Percentiles rank a stretch among this genome's conserved stretches.
Conservation (phyloP, 2,888 invertebrate species). For the Drosophila peninsularis region DNA sequence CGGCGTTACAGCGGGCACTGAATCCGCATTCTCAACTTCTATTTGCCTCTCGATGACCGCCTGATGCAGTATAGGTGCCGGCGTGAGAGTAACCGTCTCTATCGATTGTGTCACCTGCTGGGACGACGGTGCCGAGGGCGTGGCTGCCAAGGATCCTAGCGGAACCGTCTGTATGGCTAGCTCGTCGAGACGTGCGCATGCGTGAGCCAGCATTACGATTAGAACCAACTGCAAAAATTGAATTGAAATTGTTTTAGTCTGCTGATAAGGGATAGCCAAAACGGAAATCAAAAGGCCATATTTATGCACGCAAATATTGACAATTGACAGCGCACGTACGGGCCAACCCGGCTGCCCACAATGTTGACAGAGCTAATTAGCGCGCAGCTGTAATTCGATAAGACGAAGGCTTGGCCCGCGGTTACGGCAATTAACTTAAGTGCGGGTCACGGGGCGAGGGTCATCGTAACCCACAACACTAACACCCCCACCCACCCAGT, state of each 20-base stretch:
- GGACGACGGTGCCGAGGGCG: slow-evolving; percentile 16
- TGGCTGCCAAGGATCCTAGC: slow-evolving; percentile 3
- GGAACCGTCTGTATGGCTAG: neutral
- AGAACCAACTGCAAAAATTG: slow-evolving; percentile 29
- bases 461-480: neutral
- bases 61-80: slow-evolving; percentile 10
- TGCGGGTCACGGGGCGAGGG: slow-evolving; percentile 1
- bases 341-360: neutral
- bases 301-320: slow-evolving; percentile 27
- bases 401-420: slow-evolving; percentile 29
- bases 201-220: slow-evolving; percentile 38
- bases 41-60: slow-evolving; percentile 11
- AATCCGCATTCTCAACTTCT: slow-evolving; percentile 15
- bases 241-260: neutral
- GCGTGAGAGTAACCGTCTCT: slow-evolving; percentile 6
- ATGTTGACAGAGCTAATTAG: slow-evolving; percentile 61
- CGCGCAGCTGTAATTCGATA: slow-evolving; percentile 31
- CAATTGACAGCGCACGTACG: slow-evolving; percentile 8
- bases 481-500: neutral
- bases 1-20: slow-evolving; percentile 7
- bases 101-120: slow-evolving; percentile 13
- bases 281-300: slow-evolving; percentile 19
- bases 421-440: slow-evolving; percentile 28
- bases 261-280: neutral
- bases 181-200: slow-evolving; percentile 42